These are phyloP conservation scores for Pelecanus crispus DNA, from an alignment of 2,113 vertebrate species.

Conservation along the genomic window DNA sequence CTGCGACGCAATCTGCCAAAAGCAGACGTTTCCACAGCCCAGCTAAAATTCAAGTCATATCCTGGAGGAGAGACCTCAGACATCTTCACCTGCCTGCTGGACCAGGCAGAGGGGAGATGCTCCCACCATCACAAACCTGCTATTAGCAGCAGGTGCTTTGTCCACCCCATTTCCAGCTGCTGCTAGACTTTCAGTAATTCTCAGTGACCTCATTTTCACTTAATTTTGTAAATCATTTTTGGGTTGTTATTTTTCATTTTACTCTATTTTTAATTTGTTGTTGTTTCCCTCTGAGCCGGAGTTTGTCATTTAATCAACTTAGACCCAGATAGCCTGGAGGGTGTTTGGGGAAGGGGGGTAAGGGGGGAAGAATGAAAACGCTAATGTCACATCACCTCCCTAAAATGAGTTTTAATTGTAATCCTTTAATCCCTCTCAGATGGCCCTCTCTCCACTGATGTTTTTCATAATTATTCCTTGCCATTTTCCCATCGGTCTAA, in stretches of 20 bases:
- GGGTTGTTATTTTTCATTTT: constrained; percentile 8
- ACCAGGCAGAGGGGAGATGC: not conserved
- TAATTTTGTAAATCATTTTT: constrained; percentile 33
- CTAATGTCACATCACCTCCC: constrained; percentile 59
- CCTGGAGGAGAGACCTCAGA: not conserved
- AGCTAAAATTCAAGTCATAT: accelerated
- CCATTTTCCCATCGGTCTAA: constrained; percentile 74
- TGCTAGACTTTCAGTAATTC: not conserved
- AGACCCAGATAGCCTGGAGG: constrained; percentile 51
- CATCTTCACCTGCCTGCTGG: not conserved
- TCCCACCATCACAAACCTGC: not conserved
- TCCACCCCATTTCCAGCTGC: constrained; percentile 16
- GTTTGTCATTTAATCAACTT: constrained; percentile 57
- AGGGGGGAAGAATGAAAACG: constrained; percentile 13
- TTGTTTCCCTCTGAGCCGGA: constrained; percentile 31
- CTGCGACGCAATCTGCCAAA: accelerated
- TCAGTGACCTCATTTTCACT: constrained; percentile 36
- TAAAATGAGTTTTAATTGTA: constrained; percentile 73
- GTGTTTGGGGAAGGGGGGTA: constrained; percentile 23
- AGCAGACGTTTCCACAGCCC: not conserved
- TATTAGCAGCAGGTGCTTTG: constrained; percentile 2
- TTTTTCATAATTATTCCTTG: constrained; percentile 73
- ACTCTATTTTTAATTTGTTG: constrained; percentile 25
- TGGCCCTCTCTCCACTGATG: constrained; percentile 74
- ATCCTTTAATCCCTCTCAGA: constrained; percentile 82